Conservation (phyloP, 2,113 vertebrate species). For the Cyprinodon brontotheroides region DNA sequence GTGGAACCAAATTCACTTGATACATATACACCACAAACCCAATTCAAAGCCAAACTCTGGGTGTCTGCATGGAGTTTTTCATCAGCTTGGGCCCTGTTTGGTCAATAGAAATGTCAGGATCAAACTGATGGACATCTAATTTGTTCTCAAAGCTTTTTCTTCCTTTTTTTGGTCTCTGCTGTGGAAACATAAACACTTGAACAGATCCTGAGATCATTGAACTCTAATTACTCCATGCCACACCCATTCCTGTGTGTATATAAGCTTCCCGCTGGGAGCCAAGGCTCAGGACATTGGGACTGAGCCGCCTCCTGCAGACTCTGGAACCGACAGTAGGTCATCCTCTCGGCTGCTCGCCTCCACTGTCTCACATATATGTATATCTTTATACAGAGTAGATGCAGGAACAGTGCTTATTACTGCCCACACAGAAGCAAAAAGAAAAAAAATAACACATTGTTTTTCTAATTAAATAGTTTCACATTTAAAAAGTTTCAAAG, state of each 20-base stretch:
- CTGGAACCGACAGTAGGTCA: conserved; percentile 50
- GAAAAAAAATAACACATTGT: conserved; percentile 34
- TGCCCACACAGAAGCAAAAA: conserved; percentile 45
- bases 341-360: conserved; percentile 64
- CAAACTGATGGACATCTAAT: background rate
- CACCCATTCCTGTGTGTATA: background rate
- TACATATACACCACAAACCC: too few species aligned
- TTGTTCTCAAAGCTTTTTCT: background rate
- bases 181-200: too few species aligned
- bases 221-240: background rate
- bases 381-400: conserved; percentile 74
- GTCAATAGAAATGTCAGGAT: background rate
- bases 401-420: conserved; percentile 70
- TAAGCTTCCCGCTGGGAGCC: conserved; percentile 16
- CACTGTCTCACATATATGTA: conserved; percentile 76
- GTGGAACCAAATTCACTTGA: too few species aligned
- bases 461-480: conserved; percentile 77
- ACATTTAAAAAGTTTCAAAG: conserved; percentile 78
- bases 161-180: background rate
- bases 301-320: conserved; percentile 51
- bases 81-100: too few species aligned
- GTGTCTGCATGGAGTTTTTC: too few species aligned
- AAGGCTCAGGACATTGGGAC: conserved; percentile 23
- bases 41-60: background rate
- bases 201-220: background rate